These are phyloP conservation scores for Turritopsis rubra DNA, from an alignment of 30 jellyfish, hydroid and myxozoan species.

Conservation along the genomic window DNA sequence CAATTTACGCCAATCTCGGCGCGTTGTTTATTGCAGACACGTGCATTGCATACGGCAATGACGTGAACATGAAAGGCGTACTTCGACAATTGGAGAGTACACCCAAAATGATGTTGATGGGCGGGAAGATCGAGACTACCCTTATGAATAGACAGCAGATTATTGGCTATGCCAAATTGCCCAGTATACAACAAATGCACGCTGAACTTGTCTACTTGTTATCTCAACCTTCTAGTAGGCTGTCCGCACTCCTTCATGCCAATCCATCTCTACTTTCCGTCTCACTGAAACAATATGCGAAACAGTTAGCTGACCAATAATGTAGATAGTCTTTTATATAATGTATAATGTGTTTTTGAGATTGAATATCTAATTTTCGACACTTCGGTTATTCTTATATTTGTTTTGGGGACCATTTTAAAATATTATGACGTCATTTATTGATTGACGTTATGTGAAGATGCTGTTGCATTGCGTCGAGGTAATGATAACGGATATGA, in stretches of 20 bases:
- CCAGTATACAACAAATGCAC: conserved; percentile 32
- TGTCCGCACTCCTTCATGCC: conserved; percentile 21
- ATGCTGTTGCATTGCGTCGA: neutral
- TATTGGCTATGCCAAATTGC: conserved; percentile 50
- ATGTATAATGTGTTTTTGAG: neutral
- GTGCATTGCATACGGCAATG: conserved; percentile 50
- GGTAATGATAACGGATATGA: neutral
- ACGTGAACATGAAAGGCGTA: conserved; percentile 25
- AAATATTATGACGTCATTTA: neutral
- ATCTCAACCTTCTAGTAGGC: conserved; percentile 39
- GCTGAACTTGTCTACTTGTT: conserved; percentile 36
- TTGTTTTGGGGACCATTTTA: neutral
- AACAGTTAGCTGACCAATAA: conserved; percentile 16
- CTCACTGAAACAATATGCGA: conserved; percentile 37
- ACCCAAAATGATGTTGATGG: conserved; percentile 46
- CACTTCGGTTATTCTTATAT: neutral
- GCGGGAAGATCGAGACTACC: conserved; percentile 62
- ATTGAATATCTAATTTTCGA: neutral
- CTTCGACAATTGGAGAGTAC: conserved; percentile 33
- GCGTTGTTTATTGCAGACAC: conserved; percentile 41
- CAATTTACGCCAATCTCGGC: conserved; percentile 37
- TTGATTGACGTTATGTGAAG: neutral
- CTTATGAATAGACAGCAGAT: conserved; percentile 44
- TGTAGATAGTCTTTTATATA: neutral
- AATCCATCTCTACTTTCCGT: conserved; percentile 37